Conservation (phyloP, 2,797 vertebrate species). For the Oreonectes daqikongensis region DNA sequence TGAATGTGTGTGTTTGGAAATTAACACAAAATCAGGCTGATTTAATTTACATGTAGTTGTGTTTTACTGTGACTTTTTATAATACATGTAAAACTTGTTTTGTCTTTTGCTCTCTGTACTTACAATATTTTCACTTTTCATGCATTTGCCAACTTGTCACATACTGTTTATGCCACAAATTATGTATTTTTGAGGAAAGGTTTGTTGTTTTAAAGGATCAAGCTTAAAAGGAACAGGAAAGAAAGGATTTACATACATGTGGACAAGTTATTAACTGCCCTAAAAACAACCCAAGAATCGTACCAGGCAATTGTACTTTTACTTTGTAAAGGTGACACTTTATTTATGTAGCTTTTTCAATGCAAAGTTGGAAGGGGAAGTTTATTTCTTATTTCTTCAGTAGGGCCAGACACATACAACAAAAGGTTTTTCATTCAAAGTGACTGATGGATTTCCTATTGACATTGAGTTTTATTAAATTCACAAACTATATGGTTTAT, state of each 20-base stretch:
- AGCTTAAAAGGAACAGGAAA: background rate
- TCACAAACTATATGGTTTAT: background rate
- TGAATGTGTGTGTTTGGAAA: slow-evolving; percentile 35
- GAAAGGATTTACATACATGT: background rate
- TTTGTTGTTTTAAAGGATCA: too few species aligned
- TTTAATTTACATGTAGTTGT: background rate
- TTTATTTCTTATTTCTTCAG: too few species aligned
- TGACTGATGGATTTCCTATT: background rate
- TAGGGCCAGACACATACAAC: too few species aligned
- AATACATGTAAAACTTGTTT: background rate
- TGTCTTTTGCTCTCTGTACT: too few species aligned
- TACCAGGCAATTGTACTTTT: background rate
- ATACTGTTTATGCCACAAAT: too few species aligned
- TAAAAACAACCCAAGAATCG: background rate
- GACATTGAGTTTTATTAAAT: too few species aligned
- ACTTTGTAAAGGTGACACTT: too few species aligned
- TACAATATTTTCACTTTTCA: too few species aligned
- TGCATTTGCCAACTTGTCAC: too few species aligned
- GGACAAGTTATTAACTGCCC: background rate
- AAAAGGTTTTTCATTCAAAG: background rate
- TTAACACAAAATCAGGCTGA: background rate
- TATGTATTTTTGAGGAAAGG: too few species aligned
- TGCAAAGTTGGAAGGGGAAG: too few species aligned
- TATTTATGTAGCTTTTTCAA: too few species aligned
- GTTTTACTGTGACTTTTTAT: background rate